A percentile compares a stretch with the other conserved stretches of the same genome.
Evolutionary conservation across 92 coral and sea anemone species (phyloP).

Genomic region (Epizoanthus illoricatus): DNA sequence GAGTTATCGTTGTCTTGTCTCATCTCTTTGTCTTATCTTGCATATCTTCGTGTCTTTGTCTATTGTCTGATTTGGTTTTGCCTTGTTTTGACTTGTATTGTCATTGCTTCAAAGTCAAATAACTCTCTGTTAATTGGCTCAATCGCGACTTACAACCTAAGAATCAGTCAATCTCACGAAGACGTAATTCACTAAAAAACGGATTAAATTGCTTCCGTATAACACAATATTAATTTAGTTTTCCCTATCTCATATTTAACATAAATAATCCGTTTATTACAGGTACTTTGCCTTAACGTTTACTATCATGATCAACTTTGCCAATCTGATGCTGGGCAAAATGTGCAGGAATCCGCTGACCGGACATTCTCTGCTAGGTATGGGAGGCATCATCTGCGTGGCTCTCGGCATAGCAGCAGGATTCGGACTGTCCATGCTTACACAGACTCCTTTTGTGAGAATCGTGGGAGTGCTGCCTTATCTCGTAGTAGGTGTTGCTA

Average conservation of each 20-base stretch:
- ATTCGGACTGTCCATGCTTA: conserved; percentile 62
- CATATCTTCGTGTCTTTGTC: too few relatives aligned
- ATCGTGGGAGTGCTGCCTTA: conserved; percentile 79
- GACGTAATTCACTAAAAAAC: too few relatives aligned
- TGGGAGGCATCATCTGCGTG: conserved; percentile 68
- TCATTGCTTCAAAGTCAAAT: too few relatives aligned
- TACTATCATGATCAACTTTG: conserved; percentile 66
- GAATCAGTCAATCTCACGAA: too few relatives aligned
- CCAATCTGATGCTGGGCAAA: conserved; percentile 67
- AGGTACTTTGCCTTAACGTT: conserved; percentile 66
- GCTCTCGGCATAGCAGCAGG: conserved; percentile 74
- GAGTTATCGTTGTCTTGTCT: too few relatives aligned
- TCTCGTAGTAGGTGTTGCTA: conserved; percentile 78
- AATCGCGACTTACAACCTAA: too few relatives aligned
- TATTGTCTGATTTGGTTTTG: too few relatives aligned
- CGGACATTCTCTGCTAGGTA: conserved; percentile 67
- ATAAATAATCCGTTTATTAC: neutral
- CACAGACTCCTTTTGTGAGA: conserved; percentile 63
- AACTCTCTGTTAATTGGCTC: too few relatives aligned
- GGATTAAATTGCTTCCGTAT: too few relatives aligned
- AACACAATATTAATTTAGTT: neutral
- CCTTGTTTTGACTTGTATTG: too few relatives aligned
- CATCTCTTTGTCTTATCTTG: too few relatives aligned
- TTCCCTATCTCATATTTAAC: neutral
- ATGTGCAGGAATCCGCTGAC: conserved; percentile 66